These are phyloP conservation scores for Sula dactylatra DNA, from an alignment of 2,113 vertebrate species.

Conservation along the genomic window DNA sequence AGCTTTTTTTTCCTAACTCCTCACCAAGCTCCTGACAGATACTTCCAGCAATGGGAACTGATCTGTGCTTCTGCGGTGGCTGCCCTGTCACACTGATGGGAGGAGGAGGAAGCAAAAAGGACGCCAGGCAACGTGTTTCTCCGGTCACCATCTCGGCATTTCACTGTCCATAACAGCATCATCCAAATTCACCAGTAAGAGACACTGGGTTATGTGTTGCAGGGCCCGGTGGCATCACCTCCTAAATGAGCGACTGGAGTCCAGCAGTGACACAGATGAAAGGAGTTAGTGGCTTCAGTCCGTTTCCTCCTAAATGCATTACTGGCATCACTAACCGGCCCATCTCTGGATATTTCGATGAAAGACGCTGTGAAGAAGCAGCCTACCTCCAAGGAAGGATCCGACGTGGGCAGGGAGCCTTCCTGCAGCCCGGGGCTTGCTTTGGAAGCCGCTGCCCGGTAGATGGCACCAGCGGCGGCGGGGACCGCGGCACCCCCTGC, in stretches of 20 bases:
- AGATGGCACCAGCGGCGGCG: constrained; percentile 58
- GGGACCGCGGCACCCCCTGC: no score
- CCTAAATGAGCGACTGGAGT: background rate
- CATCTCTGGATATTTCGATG: background rate
- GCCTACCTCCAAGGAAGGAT: rapidly evolving
- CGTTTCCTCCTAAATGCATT: rapidly evolving
- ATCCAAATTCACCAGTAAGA: background rate
- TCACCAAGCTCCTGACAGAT: background rate
- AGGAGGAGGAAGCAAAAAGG: background rate
- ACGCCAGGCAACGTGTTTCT: background rate
- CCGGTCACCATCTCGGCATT: rapidly evolving
- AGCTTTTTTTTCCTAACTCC: background rate
- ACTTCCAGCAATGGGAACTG: background rate
- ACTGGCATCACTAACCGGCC: rapidly evolving
- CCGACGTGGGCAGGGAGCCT: no score
- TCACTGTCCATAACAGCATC: rapidly evolving
- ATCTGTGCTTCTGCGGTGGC: background rate
- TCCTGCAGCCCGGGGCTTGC: rapidly evolving
- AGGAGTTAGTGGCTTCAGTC: background rate
- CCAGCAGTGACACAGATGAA: background rate
- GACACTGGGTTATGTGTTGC: background rate
- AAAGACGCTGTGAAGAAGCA: background rate
- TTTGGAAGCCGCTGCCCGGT: background rate
- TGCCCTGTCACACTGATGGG: background rate
- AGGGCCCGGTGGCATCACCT: background rate